A percentile compares a stretch with the other conserved stretches of the same genome.
Conservation (phyloP, 2,888 invertebrate species). For the Acrobasis consociella region DNA sequence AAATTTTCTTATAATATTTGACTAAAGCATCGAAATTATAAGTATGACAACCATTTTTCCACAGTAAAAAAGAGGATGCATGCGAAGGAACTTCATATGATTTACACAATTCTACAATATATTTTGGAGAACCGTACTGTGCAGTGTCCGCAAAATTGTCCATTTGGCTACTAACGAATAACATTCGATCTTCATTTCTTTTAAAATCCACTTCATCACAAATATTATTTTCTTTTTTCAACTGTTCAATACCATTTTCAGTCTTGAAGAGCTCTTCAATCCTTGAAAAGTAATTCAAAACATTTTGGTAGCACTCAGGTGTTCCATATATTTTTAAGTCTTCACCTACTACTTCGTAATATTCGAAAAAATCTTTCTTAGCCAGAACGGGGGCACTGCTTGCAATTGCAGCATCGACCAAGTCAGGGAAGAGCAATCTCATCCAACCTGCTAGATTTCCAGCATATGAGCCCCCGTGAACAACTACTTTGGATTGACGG, state of each 20-base stretch:
- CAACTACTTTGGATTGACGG: slow-evolving; percentile 30
- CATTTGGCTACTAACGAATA: background rate
- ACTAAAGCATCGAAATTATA: background rate
- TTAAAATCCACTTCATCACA: slow-evolving; percentile 15
- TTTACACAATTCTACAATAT: background rate
- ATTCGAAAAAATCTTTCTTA: slow-evolving; percentile 27
- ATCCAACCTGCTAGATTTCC: slow-evolving; percentile 74
- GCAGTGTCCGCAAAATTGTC: background rate
- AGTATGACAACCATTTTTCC: background rate
- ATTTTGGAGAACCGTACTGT: background rate
- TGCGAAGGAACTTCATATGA: too few relatives aligned
- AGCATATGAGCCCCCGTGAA: slow-evolving; percentile 62
- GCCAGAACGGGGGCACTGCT: slow-evolving; percentile 64
- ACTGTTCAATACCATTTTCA: slow-evolving; percentile 1
- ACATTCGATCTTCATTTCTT: slow-evolving; percentile 10
- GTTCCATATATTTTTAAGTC: background rate
- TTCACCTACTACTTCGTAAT: slow-evolving; percentile 12
- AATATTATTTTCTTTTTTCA: slow-evolving; percentile 24
- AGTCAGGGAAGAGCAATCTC: slow-evolving; percentile 66
- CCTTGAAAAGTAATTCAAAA: background rate
- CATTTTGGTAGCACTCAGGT: background rate
- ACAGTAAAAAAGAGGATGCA: too few relatives aligned
- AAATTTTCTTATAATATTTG: background rate
- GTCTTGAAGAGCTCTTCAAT: background rate
- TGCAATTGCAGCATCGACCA: slow-evolving; percentile 68